phyloP scores from a whole-genome alignment of 2,113 vertebrate species.

The Ornithorhynchus anatinus region DNA sequence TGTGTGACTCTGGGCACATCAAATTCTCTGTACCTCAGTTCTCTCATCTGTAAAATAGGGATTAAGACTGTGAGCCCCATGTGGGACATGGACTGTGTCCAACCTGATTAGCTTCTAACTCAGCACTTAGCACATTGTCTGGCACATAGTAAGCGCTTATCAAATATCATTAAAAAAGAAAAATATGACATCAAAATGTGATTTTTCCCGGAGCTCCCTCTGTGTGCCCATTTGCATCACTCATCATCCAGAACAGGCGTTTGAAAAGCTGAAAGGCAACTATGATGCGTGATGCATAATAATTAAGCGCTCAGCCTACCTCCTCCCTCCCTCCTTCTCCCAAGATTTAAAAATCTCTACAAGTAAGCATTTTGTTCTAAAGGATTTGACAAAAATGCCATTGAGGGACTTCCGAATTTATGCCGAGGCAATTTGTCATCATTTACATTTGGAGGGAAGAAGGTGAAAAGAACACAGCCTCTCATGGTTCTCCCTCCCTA shows the following conservation, averaged over 20 bases:
- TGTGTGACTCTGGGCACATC: too few relatives aligned
- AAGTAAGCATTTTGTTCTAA: constrained; percentile 69
- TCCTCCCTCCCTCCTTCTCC: constrained; percentile 57
- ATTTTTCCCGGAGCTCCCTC: constrained; percentile 23
- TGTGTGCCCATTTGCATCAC: constrained; percentile 59
- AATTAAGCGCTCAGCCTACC: constrained; percentile 23
- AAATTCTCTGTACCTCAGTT: too few relatives aligned
- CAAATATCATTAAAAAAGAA: constrained; percentile 35
- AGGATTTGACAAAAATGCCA: constrained; percentile 72
- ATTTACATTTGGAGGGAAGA: constrained; percentile 54
- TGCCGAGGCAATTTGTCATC: constrained; percentile 70
- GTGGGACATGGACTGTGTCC: too few relatives aligned
- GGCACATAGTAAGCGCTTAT: neutral
- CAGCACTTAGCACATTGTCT: too few relatives aligned
- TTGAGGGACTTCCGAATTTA: constrained; percentile 68
- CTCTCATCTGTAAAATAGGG: too few relatives aligned
- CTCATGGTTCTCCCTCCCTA: constrained; percentile 10
- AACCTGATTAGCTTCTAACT: too few relatives aligned
- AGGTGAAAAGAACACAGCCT: constrained; percentile 30
- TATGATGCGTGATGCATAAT: constrained; percentile 64
- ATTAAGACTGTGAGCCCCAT: too few relatives aligned
- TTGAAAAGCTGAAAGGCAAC: constrained; percentile 70
- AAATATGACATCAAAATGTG: constrained; percentile 62
- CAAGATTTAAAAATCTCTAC: constrained; percentile 59
- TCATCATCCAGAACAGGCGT: constrained; percentile 63